Conservation (phyloP, 2,113 vertebrate species). For the Hucho hucho region DNA sequence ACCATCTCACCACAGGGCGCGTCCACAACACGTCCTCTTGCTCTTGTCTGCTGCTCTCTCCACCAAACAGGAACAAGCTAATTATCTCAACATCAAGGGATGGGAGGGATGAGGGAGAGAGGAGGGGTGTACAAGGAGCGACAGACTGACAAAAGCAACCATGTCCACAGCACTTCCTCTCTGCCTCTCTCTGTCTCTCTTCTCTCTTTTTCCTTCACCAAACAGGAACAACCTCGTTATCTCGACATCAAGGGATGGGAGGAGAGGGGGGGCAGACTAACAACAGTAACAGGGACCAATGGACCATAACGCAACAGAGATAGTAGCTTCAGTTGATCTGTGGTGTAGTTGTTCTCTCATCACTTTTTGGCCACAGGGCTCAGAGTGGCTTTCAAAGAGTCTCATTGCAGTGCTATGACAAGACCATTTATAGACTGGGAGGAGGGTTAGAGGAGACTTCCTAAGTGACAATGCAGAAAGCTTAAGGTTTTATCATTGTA, state of each 20-base stretch:
- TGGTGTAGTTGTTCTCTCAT: too few species aligned
- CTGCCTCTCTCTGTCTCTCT: neutral
- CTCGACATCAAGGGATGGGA: neutral
- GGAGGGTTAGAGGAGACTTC: too few species aligned
- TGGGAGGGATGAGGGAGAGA: neutral
- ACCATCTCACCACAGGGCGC: neutral
- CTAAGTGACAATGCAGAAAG: too few species aligned
- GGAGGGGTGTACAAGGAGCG: neutral
- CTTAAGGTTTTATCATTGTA: too few species aligned
- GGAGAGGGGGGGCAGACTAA: neutral
- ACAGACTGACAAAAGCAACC: neutral
- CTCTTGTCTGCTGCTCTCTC: neutral
- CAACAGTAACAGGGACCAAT: too few species aligned
- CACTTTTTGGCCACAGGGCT: too few species aligned
- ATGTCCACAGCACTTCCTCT: neutral
- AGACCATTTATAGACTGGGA: too few species aligned
- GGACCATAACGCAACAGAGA: too few species aligned
- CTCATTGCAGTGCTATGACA: too few species aligned
- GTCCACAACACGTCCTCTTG: neutral
- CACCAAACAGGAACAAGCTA: neutral
- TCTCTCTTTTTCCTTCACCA: too few species aligned
- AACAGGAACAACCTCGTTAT: conserved; percentile 1
- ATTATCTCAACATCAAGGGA: conserved; percentile 2
- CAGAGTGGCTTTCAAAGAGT: too few species aligned
- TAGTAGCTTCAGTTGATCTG: too few species aligned